Evolutionary conservation across 2,113 vertebrate species (phyloP).

Genomic region (Propithecus coquereli): DNA sequence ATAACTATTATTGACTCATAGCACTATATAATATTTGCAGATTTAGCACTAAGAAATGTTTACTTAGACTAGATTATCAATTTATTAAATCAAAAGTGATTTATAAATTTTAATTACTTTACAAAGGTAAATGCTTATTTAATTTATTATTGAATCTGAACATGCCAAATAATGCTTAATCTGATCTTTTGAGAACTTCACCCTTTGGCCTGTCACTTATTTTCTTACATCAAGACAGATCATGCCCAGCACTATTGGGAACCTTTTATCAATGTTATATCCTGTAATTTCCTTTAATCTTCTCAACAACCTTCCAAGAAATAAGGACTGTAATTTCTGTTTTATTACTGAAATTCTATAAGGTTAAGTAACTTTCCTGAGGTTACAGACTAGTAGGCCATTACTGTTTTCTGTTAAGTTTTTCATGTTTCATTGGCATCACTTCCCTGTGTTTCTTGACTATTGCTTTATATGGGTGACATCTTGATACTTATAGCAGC

Average conservation of each 20-base stretch:
- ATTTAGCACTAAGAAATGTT: slow-evolving; percentile 42
- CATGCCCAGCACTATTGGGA: not conserved
- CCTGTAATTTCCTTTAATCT: slow-evolving; percentile 28
- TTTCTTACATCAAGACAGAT: not conserved
- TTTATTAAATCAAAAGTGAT: slow-evolving; percentile 26
- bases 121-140: slow-evolving; percentile 5
- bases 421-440: slow-evolving; percentile 14
- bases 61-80: not conserved
- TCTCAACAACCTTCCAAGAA: not conserved
- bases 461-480: not conserved
- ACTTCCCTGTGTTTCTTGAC: not conserved
- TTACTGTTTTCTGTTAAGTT: slow-evolving; percentile 1
- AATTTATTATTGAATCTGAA: slow-evolving; percentile 31
- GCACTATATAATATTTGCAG: not conserved
- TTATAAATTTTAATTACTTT: slow-evolving; percentile 52
- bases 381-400: not conserved
- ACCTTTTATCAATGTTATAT: not conserved
- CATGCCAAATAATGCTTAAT: not conserved
- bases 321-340: not conserved
- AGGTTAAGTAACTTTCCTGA: slow-evolving; percentile 10
- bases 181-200: not conserved
- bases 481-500: not conserved
- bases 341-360: slow-evolving; percentile 44
- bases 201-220: not conserved
- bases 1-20: not conserved